Percentiles rank a stretch among this genome's conserved stretches.
phyloP scores from a whole-genome alignment of 2,113 vertebrate genomes.

The Panthera leo region DNA sequence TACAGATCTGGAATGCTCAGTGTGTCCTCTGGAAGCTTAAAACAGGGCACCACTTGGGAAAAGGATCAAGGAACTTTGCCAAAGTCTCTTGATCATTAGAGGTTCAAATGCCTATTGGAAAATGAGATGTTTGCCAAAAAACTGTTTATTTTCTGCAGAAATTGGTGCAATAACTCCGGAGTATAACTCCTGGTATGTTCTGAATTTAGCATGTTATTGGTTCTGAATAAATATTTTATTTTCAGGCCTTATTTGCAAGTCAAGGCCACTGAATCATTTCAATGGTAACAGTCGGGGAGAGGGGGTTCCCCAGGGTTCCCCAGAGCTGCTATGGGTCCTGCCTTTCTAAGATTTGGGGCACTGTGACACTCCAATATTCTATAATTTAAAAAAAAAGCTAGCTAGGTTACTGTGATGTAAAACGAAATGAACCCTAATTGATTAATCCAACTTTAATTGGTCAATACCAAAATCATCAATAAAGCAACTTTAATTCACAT shows the following conservation, averaged over 20 bases:
- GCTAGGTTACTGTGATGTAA: not conserved
- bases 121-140: not conserved
- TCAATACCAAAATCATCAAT: not conserved
- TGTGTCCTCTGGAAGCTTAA: not conserved
- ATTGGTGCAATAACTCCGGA: not conserved
- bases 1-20: not conserved
- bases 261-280: not conserved
- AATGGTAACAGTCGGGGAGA: not conserved
- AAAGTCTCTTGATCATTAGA: not conserved
- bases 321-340: not conserved
- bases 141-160: conserved; percentile 26
- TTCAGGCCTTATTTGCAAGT: not conserved
- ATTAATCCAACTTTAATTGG: not conserved
- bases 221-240: conserved; percentile 11
- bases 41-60: not conserved
- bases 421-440: not conserved
- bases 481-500: not conserved
- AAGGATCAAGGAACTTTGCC: not conserved
- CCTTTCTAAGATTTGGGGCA: not conserved
- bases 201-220: not conserved
- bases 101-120: not conserved
- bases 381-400: not conserved
- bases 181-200: not conserved
- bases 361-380: not conserved
- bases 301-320: not conserved